A percentile compares a stretch with the other conserved stretches of the same genome.
phyloP scores from a whole-genome alignment of 2,113 vertebrate species.

The Cyprinodon brontotheroides region DNA sequence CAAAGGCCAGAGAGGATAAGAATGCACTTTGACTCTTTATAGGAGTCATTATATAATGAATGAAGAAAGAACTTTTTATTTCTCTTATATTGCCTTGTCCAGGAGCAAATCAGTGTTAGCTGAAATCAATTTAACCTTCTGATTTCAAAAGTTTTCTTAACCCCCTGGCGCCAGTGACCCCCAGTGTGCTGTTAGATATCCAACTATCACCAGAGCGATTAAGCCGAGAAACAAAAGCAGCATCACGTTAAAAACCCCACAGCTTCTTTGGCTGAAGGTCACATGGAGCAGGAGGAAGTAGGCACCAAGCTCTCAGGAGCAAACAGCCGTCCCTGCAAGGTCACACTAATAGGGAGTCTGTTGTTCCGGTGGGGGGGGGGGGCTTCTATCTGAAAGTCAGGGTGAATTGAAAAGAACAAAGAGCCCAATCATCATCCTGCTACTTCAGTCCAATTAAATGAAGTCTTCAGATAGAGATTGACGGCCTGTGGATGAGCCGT shows the following conservation, averaged over 20 bases:
- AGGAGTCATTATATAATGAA: no score
- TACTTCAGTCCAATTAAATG: constrained; percentile 41
- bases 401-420: constrained; percentile 53
- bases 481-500: constrained; percentile 14
- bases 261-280: background rate
- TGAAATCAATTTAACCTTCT: no score
- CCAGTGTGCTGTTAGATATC: no score
- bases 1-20: no score
- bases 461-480: constrained; percentile 38
- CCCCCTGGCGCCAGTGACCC: no score
- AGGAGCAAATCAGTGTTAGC: no score
- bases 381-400: constrained; percentile 34
- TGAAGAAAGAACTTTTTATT: no score
- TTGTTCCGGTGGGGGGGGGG: background rate
- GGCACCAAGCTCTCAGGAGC: background rate
- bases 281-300: background rate
- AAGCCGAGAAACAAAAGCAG: background rate
- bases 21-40: no score
- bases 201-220: background rate
- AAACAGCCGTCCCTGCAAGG: constrained; percentile 18
- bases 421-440: constrained; percentile 22
- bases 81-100: no score
- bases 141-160: no score
- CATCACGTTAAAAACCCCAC: no score
- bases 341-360: constrained; percentile 22